These are phyloP conservation scores for Helogale parvula DNA, from an alignment of 2,113 vertebrate species.

Conservation along the genomic window DNA sequence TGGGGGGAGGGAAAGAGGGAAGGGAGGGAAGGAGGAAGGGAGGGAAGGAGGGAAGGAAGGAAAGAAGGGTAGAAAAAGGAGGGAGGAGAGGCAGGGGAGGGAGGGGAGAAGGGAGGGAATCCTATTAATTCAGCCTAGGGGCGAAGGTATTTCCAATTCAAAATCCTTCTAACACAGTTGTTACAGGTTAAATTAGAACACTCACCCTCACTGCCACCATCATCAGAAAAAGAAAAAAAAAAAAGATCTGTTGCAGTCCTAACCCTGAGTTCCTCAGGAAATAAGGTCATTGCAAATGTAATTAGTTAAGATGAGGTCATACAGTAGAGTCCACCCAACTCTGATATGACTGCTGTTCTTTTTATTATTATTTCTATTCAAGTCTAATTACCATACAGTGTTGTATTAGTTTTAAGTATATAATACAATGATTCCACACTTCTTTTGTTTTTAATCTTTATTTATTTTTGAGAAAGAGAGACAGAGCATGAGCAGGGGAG, in stretches of 20 bases:
- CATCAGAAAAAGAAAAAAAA: neutral
- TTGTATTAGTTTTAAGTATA: neutral
- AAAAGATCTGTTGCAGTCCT: neutral
- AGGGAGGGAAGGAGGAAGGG: fast-evolving
- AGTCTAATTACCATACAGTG: neutral
- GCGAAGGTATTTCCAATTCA: neutral
- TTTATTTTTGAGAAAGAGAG: no score
- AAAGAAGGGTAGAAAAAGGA: fast-evolving
- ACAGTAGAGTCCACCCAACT: neutral
- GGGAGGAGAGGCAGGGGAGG: no score
- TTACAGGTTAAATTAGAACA: neutral
- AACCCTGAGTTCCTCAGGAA: neutral
- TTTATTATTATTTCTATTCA: neutral
- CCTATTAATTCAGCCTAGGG: neutral
- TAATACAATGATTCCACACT: neutral
- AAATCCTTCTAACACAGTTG: neutral
- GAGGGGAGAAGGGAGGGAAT: neutral
- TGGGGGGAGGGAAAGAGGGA: no score
- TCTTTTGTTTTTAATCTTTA: neutral
- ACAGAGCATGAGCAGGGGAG: no score
- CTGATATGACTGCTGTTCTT: neutral
- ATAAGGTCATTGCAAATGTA: neutral
- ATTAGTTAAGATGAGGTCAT: neutral
- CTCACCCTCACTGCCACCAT: neutral
- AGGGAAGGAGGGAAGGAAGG: no score